A percentile compares a stretch with the other conserved stretches of the same genome.
Evolutionary conservation across 2,113 vertebrate species (phyloP).

Genomic region (Stegastes partitus): DNA sequence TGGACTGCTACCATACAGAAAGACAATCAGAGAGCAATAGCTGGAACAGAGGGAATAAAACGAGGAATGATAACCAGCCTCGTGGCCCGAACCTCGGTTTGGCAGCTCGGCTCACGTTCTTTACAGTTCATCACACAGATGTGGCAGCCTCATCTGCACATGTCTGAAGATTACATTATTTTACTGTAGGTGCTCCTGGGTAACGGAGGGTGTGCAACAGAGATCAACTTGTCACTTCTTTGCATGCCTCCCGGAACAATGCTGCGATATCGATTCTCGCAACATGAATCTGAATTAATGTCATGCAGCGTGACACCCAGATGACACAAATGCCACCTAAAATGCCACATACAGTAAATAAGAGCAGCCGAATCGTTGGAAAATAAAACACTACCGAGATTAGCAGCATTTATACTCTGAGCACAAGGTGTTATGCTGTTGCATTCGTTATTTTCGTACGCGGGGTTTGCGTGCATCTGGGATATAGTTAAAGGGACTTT

Average conservation of each 20-base stretch:
- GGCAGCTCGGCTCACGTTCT: conserved; percentile 21
- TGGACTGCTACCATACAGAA: conserved; percentile 27
- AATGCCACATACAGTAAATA: conserved; percentile 58
- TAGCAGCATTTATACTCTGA: conserved; percentile 44
- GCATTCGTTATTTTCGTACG: conserved; percentile 35
- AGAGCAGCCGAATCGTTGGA: conserved; percentile 7
- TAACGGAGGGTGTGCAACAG: conserved; percentile 23
- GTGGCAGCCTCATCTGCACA: conserved; percentile 48
- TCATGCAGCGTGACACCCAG: conserved; percentile 48
- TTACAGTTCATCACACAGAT: conserved; percentile 30
- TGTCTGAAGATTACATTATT: conserved; percentile 22
- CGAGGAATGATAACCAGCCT: conserved; percentile 42
- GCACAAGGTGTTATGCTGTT: conserved; percentile 30
- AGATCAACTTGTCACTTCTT: conserved; percentile 51
- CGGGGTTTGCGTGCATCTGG: conserved; percentile 49
- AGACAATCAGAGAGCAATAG: conserved; percentile 57
- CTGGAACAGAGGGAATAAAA: conserved; percentile 48
- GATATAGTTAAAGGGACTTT: conserved; percentile 69
- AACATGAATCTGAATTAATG: conserved; percentile 56
- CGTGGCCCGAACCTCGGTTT: conserved; percentile 24
- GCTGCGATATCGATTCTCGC: conserved; percentile 48
- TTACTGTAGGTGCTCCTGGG: conserved; percentile 17
- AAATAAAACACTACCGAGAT: conserved; percentile 11
- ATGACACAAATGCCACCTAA: conserved; percentile 62
- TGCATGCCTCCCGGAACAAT: conserved; percentile 37